Percentiles rank a stretch among this genome's conserved stretches.
These are phyloP conservation scores for Paralichthys olivaceus DNA, from an alignment of 2,113 vertebrate genomes.

Conservation along the genomic window DNA sequence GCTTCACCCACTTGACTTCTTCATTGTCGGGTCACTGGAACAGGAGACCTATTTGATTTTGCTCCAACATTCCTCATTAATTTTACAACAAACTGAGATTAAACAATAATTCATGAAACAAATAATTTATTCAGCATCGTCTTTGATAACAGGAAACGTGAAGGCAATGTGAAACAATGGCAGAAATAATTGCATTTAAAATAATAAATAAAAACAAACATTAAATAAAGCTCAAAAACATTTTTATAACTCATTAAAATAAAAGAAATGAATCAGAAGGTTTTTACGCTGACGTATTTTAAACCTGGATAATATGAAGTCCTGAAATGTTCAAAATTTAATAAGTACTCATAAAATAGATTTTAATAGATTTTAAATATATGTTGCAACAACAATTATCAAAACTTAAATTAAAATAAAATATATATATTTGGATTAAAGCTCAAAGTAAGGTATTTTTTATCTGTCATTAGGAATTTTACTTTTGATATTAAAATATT, in stretches of 20 bases:
- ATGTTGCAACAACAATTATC: background rate
- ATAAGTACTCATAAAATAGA: too few relatives aligned
- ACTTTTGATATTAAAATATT: too few relatives aligned
- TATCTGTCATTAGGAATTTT: too few relatives aligned
- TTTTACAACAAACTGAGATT: conserved; percentile 56
- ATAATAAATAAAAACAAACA: background rate
- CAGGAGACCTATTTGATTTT: too few relatives aligned
- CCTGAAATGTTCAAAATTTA: too few relatives aligned
- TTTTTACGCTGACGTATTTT: too few relatives aligned
- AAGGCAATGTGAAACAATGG: background rate
- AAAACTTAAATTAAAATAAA: too few relatives aligned
- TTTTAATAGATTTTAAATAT: too few relatives aligned
- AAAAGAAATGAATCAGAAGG: background rate
- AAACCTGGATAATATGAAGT: too few relatives aligned
- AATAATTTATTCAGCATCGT: conserved; percentile 55
- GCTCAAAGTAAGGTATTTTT: too few relatives aligned
- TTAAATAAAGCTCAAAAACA: background rate
- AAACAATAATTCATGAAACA: conserved; percentile 48
- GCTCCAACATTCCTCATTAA: background rate
- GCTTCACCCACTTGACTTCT: background rate
- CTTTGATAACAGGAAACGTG: conserved; percentile 15
- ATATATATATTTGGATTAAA: too few relatives aligned
- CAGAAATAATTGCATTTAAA: background rate
- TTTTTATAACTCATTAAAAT: background rate
- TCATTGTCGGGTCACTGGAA: background rate